Percentiles rank a stretch among this genome's conserved stretches.
These are phyloP conservation scores for Caenorhabditis angaria DNA, from an alignment of 2,888 invertebrate genomes.

Conservation along the genomic window DNA sequence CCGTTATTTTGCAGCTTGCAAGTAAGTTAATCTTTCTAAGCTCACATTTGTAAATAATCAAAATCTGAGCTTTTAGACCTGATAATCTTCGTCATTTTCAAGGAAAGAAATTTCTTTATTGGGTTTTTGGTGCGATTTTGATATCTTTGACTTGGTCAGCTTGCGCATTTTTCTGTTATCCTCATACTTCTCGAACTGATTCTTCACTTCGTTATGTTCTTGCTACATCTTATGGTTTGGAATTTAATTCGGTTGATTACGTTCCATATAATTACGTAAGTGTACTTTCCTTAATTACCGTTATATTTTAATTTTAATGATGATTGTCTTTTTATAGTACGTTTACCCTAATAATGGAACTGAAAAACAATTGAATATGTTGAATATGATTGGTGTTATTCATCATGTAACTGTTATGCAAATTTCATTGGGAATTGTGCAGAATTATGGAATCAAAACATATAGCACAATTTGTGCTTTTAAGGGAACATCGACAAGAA, in stretches of 20 bases:
- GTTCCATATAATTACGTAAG: constrained; percentile 29
- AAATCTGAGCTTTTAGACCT: constrained; percentile 8
- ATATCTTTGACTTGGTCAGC: constrained; percentile 19
- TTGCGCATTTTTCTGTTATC: constrained; percentile 15
- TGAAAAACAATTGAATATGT: constrained; percentile 1
- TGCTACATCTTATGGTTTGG: constrained; percentile 14
- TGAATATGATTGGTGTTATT: neutral
- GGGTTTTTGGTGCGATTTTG: constrained; percentile 12
- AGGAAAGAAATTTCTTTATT: constrained; percentile 15
- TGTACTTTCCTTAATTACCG: no score
- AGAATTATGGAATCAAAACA: constrained; percentile 15
- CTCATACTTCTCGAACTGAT: constrained; percentile 14
- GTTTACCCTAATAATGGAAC: constrained; percentile 10
- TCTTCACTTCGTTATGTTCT: constrained; percentile 14
- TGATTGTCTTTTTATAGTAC: no score
- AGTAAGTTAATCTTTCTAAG: neutral
- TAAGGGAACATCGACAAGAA: constrained; percentile 9
- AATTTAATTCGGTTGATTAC: constrained; percentile 12
- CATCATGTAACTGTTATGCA: constrained; percentile 4
- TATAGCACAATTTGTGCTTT: neutral
- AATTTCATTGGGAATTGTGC: constrained; percentile 14
- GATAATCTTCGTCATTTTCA: constrained; percentile 8
- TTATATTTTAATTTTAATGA: no score
- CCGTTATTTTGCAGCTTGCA: neutral
- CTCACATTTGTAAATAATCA: neutral